These are phyloP conservation scores for Drosophila bocqueti DNA, from an alignment of 1,140 invertebrate species.

Conservation along the genomic window DNA sequence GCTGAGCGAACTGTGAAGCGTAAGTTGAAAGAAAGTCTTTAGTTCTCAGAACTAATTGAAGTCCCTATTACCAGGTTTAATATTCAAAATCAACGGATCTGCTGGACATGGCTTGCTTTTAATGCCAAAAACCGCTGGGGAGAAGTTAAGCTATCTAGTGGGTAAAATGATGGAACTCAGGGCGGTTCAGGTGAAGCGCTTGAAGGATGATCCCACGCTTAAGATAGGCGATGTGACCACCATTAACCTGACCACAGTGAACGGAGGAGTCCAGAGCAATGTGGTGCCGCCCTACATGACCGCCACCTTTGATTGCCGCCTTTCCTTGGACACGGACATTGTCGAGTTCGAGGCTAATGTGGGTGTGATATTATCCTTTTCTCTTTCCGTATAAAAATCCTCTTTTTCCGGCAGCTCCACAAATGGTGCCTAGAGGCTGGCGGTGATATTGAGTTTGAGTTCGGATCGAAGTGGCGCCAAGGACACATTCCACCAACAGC, in stretches of 20 bases:
- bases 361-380: neutral
- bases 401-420: slow-evolving; percentile 85
- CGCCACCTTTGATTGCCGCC: slow-evolving; percentile 92
- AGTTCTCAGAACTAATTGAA: too few relatives aligned
- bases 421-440: slow-evolving; percentile 94
- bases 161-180: slow-evolving; percentile 91
- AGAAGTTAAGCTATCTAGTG: slow-evolving; percentile 92
- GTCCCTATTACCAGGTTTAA: slow-evolving; percentile 84
- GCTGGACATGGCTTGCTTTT: slow-evolving; percentile 96
- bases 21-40: slow-evolving; percentile 65
- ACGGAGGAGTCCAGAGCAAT: slow-evolving; percentile 96
- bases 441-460: slow-evolving; percentile 90
- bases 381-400: neutral
- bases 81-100: slow-evolving; percentile 87
- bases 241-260: slow-evolving; percentile 93
- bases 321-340: slow-evolving; percentile 89
- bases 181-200: slow-evolving; percentile 89
- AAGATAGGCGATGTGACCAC: slow-evolving; percentile 94
- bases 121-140: slow-evolving; percentile 92
- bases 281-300: slow-evolving; percentile 93
- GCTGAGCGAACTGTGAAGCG: slow-evolving; percentile 91
- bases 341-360: slow-evolving; percentile 86
- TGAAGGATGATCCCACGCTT: slow-evolving; percentile 87
- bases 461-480: slow-evolving; percentile 86
- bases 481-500: slow-evolving; percentile 88